Evolutionary conservation across 2,797 vertebrate species (phyloP).

Genomic region (Amniataba percoides): DNA sequence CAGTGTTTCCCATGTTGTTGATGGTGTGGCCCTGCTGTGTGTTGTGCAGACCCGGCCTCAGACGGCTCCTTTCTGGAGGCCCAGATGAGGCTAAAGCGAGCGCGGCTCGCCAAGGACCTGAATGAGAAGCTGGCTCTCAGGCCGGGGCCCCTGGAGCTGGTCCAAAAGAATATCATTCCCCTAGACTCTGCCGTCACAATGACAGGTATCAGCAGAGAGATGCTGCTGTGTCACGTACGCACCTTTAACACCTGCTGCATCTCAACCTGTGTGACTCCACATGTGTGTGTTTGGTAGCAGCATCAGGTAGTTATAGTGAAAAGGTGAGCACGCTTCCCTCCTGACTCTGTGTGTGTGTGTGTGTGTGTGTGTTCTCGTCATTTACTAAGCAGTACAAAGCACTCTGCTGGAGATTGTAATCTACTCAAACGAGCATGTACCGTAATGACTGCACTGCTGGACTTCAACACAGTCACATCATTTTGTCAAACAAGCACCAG

Average conservation of each 20-base stretch:
- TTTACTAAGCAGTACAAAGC: conserved; percentile 8
- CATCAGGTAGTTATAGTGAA: background rate
- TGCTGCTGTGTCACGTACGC: background rate
- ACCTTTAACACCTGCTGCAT: conserved; percentile 32
- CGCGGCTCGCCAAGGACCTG: conserved; percentile 90
- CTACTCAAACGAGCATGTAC: conserved; percentile 19
- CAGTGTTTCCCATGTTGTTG: conserved; percentile 41
- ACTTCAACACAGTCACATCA: conserved; percentile 9
- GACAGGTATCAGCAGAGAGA: conserved; percentile 86
- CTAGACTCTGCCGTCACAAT: conserved; percentile 89
- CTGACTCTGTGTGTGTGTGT: conserved; percentile 17
- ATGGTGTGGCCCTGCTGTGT: conserved; percentile 71
- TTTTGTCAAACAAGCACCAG: conserved; percentile 22
- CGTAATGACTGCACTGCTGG: conserved; percentile 17
- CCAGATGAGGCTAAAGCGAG: conserved; percentile 93
- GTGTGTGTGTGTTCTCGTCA: conserved; percentile 6
- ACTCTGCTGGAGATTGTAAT: conserved; percentile 11
- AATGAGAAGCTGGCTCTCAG: conserved; percentile 93
- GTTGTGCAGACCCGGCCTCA: conserved; percentile 85
- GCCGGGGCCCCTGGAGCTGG: conserved; percentile 92
- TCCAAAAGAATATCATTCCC: conserved; percentile 94
- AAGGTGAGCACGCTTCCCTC: background rate
- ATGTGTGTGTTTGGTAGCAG: background rate
- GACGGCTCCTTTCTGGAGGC: conserved; percentile 87
- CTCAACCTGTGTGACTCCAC: conserved; percentile 32